These are phyloP conservation scores for Tetropium fuscum DNA, from an alignment of 2,888 invertebrate species.

Conservation along the genomic window DNA sequence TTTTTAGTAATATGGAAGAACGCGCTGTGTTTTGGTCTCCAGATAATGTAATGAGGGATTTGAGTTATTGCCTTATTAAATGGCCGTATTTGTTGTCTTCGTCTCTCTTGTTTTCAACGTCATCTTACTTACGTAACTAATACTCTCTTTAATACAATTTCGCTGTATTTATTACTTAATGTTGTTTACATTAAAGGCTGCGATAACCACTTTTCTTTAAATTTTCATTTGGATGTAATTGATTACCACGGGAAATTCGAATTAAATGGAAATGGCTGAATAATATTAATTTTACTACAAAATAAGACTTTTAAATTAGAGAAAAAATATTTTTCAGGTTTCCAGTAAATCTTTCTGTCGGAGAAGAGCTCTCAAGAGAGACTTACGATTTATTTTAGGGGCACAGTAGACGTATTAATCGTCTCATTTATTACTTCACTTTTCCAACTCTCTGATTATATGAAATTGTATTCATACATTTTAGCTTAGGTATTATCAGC, in stretches of 20 bases:
- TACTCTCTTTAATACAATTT: constrained; percentile 9
- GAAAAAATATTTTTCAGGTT: constrained; percentile 9
- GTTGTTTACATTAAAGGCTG: constrained; percentile 16
- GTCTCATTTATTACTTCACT: constrained; percentile 12
- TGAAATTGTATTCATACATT: not conserved
- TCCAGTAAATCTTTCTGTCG: not conserved
- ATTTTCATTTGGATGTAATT: constrained; percentile 10
- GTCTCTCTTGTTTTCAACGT: constrained; percentile 27
- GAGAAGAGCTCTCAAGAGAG: constrained; percentile 2
- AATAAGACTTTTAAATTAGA: constrained; percentile 7
- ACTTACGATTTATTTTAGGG: constrained; percentile 2
- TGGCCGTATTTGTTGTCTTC: constrained; percentile 49
- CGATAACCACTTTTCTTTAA: constrained; percentile 9
- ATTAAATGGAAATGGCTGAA: constrained; percentile 10
- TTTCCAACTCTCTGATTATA: constrained; percentile 9
- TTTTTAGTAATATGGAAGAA: constrained; percentile 58
- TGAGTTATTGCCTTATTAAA: constrained; percentile 62
- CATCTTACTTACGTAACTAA: constrained; percentile 32
- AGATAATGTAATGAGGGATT: constrained; percentile 62
- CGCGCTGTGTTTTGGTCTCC: constrained; percentile 58
- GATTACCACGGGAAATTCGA: constrained; percentile 10
- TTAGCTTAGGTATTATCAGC: too few species aligned
- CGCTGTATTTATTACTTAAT: constrained; percentile 15
- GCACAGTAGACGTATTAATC: constrained; percentile 9
- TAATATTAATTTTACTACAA: constrained; percentile 14